Conservation (phyloP, 2,797 vertebrate genomes). For the Tokudaia muenninki region DNA sequence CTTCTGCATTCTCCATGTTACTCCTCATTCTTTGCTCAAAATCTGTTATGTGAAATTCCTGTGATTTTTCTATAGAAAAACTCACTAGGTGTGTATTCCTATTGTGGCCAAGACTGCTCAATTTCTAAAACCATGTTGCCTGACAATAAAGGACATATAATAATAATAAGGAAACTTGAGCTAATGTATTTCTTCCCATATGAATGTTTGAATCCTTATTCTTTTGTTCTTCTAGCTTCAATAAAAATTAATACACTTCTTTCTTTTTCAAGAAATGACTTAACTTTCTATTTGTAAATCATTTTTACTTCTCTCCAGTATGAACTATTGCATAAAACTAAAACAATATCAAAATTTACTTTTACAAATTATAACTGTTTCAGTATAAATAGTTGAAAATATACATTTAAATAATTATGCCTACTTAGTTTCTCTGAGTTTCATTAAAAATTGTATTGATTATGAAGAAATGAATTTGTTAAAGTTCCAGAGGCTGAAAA, state of each 20-base stretch:
- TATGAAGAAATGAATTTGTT: neutral
- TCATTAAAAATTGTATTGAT: neutral
- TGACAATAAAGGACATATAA: neutral
- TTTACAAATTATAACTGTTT: conserved; percentile 47
- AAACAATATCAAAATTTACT: neutral
- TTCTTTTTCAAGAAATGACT: neutral
- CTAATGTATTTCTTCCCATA: neutral
- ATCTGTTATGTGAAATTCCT: neutral
- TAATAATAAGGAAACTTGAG: neutral
- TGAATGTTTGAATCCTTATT: neutral
- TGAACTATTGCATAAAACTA: neutral
- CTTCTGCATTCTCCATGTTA: neutral
- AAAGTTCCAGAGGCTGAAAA: neutral
- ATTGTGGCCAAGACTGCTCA: neutral
- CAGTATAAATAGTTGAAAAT: neutral
- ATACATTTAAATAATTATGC: neutral
- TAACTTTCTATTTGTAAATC: neutral
- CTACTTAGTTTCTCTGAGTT: neutral
- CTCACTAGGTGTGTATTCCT: neutral
- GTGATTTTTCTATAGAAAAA: neutral
- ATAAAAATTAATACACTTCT: too few species aligned
- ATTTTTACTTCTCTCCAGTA: neutral
- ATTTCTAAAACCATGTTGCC: neutral
- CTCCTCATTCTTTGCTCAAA: neutral
- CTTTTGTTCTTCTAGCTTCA: neutral